Percentiles rank a stretch among this genome's conserved stretches.
Evolutionary conservation across 2,888 invertebrate species (phyloP).

Genomic region (Pterostichus madidus): DNA sequence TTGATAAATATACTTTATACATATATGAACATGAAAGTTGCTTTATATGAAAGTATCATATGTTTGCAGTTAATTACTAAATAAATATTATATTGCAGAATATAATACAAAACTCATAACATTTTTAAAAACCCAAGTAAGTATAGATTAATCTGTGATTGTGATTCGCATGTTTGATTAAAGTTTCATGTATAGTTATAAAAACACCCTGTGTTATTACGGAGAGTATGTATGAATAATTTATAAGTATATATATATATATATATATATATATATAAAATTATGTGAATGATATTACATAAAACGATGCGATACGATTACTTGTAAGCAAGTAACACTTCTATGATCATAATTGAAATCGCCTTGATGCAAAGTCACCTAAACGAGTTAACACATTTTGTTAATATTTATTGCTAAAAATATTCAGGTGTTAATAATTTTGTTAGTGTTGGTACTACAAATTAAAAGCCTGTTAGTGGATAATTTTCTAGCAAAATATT

Average conservation of each 20-base stretch:
- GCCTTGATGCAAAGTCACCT: slow-evolving; percentile 47
- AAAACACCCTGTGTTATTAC: no score
- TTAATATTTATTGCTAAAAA: slow-evolving; percentile 15
- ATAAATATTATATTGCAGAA: not conserved
- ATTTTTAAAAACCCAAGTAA: no score
- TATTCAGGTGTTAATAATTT: slow-evolving; percentile 14
- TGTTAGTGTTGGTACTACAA: slow-evolving; percentile 7
- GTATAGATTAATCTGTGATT: no score
- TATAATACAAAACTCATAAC: not conserved
- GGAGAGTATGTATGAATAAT: not conserved
- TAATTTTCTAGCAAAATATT: not conserved
- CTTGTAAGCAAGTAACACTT: not conserved
- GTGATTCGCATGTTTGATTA: no score
- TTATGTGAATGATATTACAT: not conserved
- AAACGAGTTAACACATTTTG: slow-evolving; percentile 28
- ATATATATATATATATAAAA: no score
- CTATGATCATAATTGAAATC: slow-evolving; percentile 15
- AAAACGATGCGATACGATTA: not conserved
- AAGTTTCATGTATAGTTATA: no score
- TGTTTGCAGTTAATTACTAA: slow-evolving; percentile 12
- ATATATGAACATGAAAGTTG: slow-evolving; percentile 9
- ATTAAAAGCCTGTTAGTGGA: not conserved
- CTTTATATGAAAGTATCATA: slow-evolving; percentile 4
- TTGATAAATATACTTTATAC: not conserved
- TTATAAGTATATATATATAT: no score